Base-by-base conservation (phyloP, 2,113 vertebrate species). In the Naja naja region DNA sequence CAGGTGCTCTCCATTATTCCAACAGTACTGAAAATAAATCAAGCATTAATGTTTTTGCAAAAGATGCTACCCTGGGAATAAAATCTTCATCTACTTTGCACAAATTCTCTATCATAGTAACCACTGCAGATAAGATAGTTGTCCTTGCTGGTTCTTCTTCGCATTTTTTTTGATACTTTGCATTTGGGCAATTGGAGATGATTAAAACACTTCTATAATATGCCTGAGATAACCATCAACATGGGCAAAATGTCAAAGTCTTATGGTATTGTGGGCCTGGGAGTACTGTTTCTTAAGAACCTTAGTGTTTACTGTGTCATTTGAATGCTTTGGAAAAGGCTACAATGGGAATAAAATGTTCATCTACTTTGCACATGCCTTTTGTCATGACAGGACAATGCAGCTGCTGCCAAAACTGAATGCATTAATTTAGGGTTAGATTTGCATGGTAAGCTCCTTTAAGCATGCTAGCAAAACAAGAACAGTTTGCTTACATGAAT, bases 11-110 rank as follows among this genome's bases (percentile, higher is more conserved):
- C 54, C 22, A 23, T 90, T 25, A 86, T 14, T 87, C 14, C 14
- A 30, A 34, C 93, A 93, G 93, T 86, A 90, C 52, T 95, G 69
- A 49, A 49, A 55, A 87, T 92, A n/a, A 81, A 34, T 1, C 23
- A 30, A 6, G 20, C 11, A n/a, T 16, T 20, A 55, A 18, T 47
- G 4, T n/a, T 60, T 22, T 93, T 4, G 1, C 39, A 0, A 1
- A 3, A 2, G 1, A 91, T n/a, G 39, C 4, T 1, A 88, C 74
- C 9, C 3, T 47, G 49, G 0, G 39, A 81, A 55, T 58, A 18
- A 16, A 64, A 11, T 60, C 25, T 27, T 30, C 11, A 69, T 81
- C 69, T 39, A 20, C 34, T 81, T 81, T 20, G 6, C 16, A 39
- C n/a, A 81, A 81, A 60, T 52, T 60, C 16, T 34, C 54, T 91